These are phyloP conservation scores for Bolinopsis microptera DNA, from an alignment of 37 sponge, comb jelly and placozoan species.

Conservation along the genomic window DNA sequence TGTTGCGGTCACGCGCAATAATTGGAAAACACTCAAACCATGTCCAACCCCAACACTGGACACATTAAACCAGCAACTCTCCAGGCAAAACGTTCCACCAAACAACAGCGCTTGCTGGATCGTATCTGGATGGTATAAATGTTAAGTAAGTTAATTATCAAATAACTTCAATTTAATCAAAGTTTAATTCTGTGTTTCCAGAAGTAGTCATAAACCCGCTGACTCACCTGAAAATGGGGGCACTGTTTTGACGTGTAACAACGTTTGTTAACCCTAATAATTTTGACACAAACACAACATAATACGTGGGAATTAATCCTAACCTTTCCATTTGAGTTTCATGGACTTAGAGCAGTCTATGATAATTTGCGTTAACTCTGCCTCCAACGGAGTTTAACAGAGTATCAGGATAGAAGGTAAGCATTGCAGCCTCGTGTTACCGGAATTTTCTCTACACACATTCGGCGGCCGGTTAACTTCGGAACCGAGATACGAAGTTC, in stretches of 20 bases:
- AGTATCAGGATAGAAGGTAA: conserved; percentile 98
- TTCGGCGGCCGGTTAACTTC: conserved; percentile 96
- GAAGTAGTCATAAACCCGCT: too few relatives aligned
- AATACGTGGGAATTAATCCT: not conserved
- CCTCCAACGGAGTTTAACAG: conserved; percentile 72
- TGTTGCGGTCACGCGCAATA: not conserved
- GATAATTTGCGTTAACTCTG: conserved; percentile 77
- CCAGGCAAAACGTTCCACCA: not conserved
- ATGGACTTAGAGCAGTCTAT: conserved; percentile 92
- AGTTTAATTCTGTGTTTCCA: not conserved
- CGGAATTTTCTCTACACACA: conserved; percentile 96
- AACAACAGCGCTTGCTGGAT: not conserved
- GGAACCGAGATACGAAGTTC: conserved; percentile 82
- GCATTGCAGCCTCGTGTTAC: conserved; percentile 89
- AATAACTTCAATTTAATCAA: too few relatives aligned
- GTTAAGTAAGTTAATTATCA: not conserved
- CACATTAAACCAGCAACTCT: not conserved
- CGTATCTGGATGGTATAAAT: not conserved
- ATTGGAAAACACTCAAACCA: conserved; percentile 29
- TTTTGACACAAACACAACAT: not conserved
- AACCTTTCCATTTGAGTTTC: conserved; percentile 62
- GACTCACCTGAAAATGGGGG: too few relatives aligned
- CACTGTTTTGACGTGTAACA: too few relatives aligned
- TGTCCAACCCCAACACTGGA: not conserved
- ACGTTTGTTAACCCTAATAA: too few relatives aligned